Evolutionary conservation across 1,140 invertebrate genomes (phyloP).

Genomic region (Tribolium madens): DNA sequence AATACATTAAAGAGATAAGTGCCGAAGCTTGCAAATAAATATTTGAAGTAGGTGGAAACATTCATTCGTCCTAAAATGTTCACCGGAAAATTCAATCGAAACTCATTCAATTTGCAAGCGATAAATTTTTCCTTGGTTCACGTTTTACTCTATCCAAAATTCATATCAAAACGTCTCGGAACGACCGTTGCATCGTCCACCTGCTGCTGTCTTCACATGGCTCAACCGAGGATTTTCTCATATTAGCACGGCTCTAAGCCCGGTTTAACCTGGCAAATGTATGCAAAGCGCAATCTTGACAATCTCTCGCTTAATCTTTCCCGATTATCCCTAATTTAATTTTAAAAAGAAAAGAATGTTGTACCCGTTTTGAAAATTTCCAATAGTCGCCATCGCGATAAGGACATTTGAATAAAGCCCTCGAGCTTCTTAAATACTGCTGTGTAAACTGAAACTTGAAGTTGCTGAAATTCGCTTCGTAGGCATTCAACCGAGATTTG

Average conservation of each 20-base stretch:
- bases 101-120: constrained; percentile 33
- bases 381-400: background rate
- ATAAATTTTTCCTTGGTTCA: constrained; percentile 33
- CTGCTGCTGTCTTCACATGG: constrained; percentile 41
- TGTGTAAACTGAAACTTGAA: constrained; percentile 45
- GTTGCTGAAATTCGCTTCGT: constrained; percentile 47
- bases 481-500: constrained; percentile 44
- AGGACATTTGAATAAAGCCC: constrained; percentile 18
- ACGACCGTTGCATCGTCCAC: constrained; percentile 38
- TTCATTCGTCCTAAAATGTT: constrained; percentile 15
- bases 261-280: constrained; percentile 18
- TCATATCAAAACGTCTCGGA: constrained; percentile 44
- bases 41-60: constrained; percentile 18
- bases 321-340: background rate
- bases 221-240: constrained; percentile 25
- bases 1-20: constrained; percentile 10
- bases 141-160: constrained; percentile 44
- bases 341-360: background rate
- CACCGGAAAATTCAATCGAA: constrained; percentile 33
- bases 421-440: constrained; percentile 25
- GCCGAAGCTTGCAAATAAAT: constrained; percentile 21
- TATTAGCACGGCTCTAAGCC: constrained; percentile 23
- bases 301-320: background rate
- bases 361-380: background rate
- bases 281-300: constrained; percentile 1